phyloP scores from a whole-genome alignment of 2,888 invertebrate species.

The Neoaliturus tenellus region DNA sequence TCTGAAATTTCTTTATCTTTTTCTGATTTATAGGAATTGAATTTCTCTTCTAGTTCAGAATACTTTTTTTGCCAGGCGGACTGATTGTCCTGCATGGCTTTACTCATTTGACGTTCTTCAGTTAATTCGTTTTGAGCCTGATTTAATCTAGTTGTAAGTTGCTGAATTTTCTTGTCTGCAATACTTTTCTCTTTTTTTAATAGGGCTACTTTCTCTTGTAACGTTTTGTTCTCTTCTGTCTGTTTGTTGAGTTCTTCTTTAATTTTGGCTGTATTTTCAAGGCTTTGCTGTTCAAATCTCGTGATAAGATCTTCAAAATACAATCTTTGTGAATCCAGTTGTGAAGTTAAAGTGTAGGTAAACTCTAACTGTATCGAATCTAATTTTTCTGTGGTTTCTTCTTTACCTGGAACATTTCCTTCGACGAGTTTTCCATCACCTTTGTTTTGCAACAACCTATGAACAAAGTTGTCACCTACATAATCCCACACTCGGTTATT shows the following conservation, averaged over 20 bases:
- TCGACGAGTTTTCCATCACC: constrained; percentile 96
- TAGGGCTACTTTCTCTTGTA: constrained; percentile 69
- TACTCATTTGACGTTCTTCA: constrained; percentile 91
- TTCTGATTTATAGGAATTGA: constrained; percentile 70
- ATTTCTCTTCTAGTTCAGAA: constrained; percentile 75
- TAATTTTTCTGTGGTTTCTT: constrained; percentile 84
- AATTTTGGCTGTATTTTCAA: constrained; percentile 70
- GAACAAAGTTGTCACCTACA: constrained; percentile 98
- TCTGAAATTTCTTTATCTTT: constrained; percentile 82
- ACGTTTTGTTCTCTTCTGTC: constrained; percentile 73
- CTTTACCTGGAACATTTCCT: constrained; percentile 76
- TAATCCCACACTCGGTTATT: constrained; percentile 99
- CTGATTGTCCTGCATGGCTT: constrained; percentile 85
- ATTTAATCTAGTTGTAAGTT: constrained; percentile 79
- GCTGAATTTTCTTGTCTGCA: constrained; percentile 81
- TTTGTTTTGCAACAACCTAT: constrained; percentile 97
- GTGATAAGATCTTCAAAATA: constrained; percentile 91
- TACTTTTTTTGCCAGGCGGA: constrained; percentile 82
- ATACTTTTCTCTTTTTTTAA: constrained; percentile 80
- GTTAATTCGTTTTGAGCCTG: constrained; percentile 82
- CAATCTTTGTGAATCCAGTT: constrained; percentile 94
- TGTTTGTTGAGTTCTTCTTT: constrained; percentile 75
- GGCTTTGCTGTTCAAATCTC: constrained; percentile 71
- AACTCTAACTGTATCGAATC: constrained; percentile 98
- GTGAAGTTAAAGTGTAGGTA: constrained; percentile 95